Evolutionary conservation across 2,113 vertebrate genomes (phyloP).

Genomic region (Plestiodon gilberti): DNA sequence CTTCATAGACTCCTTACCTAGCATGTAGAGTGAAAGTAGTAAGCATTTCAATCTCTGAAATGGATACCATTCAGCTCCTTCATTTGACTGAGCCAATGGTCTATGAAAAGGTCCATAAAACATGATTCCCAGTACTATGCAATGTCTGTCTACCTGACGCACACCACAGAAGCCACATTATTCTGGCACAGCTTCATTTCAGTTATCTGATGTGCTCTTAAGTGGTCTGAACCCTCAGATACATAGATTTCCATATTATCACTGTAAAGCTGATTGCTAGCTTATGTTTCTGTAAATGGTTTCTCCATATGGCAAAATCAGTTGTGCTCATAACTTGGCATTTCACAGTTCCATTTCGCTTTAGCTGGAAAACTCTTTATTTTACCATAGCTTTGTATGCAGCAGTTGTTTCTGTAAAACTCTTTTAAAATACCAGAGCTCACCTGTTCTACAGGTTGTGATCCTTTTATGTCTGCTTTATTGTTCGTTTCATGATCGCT

Average conservation of each 20-base stretch:
- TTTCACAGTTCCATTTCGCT: neutral
- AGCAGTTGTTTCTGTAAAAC: conserved; percentile 27
- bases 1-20: neutral
- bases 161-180: neutral
- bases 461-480: conserved; percentile 46
- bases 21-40: neutral
- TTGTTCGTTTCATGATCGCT: conserved; percentile 49
- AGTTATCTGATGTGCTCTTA: neutral
- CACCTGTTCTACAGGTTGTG: conserved; percentile 27
- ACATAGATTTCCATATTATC: neutral
- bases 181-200: neutral
- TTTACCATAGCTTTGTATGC: neutral
- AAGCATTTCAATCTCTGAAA: neutral
- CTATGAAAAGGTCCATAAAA: neutral
- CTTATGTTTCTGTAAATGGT: neutral
- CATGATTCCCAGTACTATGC: too few relatives aligned
- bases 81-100: neutral
- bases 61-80: neutral
- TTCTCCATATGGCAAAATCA: neutral
- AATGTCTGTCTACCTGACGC: neutral
- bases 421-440: conserved; percentile 39
- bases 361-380: neutral
- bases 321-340: neutral
- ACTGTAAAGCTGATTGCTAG: neutral
- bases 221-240: too few relatives aligned